Conservation (phyloP, 2,113 vertebrate species). For the Corydoras maculifer region DNA sequence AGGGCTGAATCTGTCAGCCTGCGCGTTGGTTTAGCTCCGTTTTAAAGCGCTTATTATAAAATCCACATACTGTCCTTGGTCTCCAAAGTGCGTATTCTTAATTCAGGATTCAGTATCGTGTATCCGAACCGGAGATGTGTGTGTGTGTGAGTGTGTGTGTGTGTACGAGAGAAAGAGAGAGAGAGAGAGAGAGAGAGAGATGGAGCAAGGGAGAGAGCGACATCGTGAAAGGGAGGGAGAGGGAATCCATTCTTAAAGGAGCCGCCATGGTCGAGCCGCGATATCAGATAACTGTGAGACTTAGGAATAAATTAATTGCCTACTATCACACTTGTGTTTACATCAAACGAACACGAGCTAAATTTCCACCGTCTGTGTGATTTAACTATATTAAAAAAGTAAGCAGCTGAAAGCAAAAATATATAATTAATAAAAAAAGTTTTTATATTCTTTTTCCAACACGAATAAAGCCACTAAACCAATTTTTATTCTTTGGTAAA, state of each 20-base stretch:
- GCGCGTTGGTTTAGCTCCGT: conserved; percentile 1
- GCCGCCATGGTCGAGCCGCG: conserved; percentile 45
- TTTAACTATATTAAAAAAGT: no score
- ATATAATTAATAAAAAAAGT: no score
- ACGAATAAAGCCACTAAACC: no score
- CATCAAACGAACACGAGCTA: not conserved
- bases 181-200: conserved; percentile 39
- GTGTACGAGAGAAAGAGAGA: not conserved
- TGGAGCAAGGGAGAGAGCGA: conserved; percentile 19
- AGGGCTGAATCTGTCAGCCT: not conserved
- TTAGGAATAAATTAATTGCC: no score
- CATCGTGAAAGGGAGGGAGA: not conserved
- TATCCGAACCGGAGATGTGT: conserved; percentile 52
- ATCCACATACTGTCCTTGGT: conserved; percentile 8
- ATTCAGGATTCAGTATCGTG: conserved; percentile 41
- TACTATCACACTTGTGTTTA: not conserved
- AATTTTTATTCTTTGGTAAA: no score
- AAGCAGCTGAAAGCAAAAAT: no score
- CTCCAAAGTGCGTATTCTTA: conserved; percentile 54
- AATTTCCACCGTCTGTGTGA: not conserved
- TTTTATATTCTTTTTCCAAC: no score
- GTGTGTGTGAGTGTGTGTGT: not conserved
- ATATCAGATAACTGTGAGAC: no score
- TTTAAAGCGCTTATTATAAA: conserved; percentile 7
- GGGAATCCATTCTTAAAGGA: conserved; percentile 68